These are phyloP conservation scores for Sphinx pinastri DNA, from an alignment of 2,888 invertebrate genomes.

Conservation along the genomic window DNA sequence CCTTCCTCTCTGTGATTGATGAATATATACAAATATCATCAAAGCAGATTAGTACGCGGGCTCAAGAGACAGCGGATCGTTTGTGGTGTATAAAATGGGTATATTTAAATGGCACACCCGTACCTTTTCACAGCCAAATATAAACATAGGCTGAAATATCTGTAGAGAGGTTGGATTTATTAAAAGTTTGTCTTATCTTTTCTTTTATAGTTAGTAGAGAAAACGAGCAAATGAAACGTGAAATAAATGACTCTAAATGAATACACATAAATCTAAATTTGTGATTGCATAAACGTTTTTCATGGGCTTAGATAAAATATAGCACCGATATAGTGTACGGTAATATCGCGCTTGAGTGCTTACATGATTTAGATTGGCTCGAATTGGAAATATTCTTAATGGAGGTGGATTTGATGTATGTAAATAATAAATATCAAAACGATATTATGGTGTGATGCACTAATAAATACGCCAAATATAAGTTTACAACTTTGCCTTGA, in stretches of 20 bases:
- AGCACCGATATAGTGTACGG: not conserved
- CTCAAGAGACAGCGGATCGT: slow-evolving; percentile 7
- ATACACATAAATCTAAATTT: not conserved
- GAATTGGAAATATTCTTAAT: slow-evolving; percentile 15
- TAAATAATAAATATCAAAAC: not conserved
- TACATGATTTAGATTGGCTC: slow-evolving; percentile 3
- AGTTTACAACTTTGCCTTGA: not conserved
- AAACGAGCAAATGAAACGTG: not conserved
- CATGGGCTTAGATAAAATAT: slow-evolving; percentile 8
- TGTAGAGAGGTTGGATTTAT: not conserved
- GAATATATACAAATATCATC: slow-evolving; percentile 44
- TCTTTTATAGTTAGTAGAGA: too few relatives aligned
- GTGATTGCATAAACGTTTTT: slow-evolving; percentile 7
- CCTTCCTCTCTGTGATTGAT: slow-evolving; percentile 38
- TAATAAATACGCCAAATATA: not conserved
- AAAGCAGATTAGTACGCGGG: slow-evolving; percentile 39
- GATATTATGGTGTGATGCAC: not conserved
- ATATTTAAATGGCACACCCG: slow-evolving; percentile 1
- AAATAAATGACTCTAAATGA: not conserved
- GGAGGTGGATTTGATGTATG: not conserved
- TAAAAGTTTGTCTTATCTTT: too few relatives aligned
- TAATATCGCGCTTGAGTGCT: slow-evolving; percentile 9
- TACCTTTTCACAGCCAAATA: not conserved
- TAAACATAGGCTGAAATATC: not conserved
- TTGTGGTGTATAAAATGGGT: slow-evolving; percentile 10